phyloP scores from a whole-genome alignment of 1,140 invertebrate species.

The Sitobion miscanthi region DNA sequence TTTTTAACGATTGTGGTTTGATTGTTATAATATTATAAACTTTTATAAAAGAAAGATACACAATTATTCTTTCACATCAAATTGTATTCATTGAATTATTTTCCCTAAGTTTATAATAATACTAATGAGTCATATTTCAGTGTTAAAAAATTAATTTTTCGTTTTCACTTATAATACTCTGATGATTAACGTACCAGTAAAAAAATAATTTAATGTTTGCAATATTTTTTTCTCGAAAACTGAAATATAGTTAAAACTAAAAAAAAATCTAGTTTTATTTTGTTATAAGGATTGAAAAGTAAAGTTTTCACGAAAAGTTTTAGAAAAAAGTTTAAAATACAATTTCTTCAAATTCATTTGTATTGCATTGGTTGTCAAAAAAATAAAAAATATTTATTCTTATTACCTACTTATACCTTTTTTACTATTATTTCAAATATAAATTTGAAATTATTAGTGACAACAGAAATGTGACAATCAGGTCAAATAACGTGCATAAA shows the following conservation, averaged over 20 bases:
- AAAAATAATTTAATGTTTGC: background rate
- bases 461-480: background rate
- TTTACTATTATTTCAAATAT: background rate
- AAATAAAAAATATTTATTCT: background rate
- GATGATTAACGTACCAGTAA: background rate
- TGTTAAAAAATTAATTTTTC: background rate
- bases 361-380: background rate
- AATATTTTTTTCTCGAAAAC: background rate
- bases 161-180: background rate
- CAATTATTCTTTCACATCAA: background rate
- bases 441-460: background rate
- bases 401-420: background rate
- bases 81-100: background rate
- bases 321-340: background rate
- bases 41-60: background rate
- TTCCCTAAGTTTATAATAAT: background rate
- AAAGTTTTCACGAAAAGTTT: background rate
- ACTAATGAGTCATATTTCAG: background rate
- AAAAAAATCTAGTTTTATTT: background rate
- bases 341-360: background rate
- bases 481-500: background rate
- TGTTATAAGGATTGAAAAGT: background rate
- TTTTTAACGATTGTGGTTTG: background rate
- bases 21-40: background rate
- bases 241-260: background rate